Evolutionary conservation across 2,888 invertebrate species (phyloP).

Genomic region (Rutpela maculata): DNA sequence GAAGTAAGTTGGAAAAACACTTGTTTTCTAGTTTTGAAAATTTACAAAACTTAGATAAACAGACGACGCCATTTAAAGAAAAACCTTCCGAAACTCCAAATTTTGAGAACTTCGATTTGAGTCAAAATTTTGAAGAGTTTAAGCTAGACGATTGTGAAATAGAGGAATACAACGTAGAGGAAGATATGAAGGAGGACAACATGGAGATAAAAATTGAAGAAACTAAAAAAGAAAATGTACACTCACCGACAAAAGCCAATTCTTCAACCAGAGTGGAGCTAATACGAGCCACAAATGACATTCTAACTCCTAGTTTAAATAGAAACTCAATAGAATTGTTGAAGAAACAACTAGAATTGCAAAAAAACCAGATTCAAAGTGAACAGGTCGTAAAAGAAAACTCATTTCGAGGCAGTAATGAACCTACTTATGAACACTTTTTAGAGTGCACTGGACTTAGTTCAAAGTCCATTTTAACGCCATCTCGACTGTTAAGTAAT

Average conservation of each 20-base stretch:
- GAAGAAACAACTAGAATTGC: constrained; percentile 69
- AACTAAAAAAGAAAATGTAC: constrained; percentile 32
- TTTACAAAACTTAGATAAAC: constrained; percentile 70
- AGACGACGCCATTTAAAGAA: constrained; percentile 48
- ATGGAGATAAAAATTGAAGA: constrained; percentile 41
- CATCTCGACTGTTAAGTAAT: constrained; percentile 81
- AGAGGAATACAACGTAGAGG: constrained; percentile 69
- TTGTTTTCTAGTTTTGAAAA: constrained; percentile 72
- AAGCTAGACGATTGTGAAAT: constrained; percentile 85
- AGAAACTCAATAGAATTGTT: constrained; percentile 66
- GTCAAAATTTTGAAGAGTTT: constrained; percentile 88
- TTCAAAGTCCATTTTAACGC: constrained; percentile 85
- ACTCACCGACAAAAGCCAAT: constrained; percentile 34
- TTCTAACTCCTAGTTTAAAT: constrained; percentile 64
- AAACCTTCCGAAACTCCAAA: constrained; percentile 56
- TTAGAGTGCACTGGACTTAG: constrained; percentile 87
- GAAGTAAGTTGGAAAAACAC: constrained; percentile 60
- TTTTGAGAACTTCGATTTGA: constrained; percentile 80
- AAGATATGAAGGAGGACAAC: constrained; percentile 54
- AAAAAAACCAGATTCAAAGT: constrained; percentile 67
- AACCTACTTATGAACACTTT: constrained; percentile 83
- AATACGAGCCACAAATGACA: constrained; percentile 64
- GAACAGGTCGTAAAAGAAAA: constrained; percentile 67
- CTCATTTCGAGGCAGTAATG: constrained; percentile 61
- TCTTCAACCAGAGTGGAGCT: constrained; percentile 64